Conservation (phyloP, 2,113 vertebrate genomes). For the Oenanthe oenanthe region DNA sequence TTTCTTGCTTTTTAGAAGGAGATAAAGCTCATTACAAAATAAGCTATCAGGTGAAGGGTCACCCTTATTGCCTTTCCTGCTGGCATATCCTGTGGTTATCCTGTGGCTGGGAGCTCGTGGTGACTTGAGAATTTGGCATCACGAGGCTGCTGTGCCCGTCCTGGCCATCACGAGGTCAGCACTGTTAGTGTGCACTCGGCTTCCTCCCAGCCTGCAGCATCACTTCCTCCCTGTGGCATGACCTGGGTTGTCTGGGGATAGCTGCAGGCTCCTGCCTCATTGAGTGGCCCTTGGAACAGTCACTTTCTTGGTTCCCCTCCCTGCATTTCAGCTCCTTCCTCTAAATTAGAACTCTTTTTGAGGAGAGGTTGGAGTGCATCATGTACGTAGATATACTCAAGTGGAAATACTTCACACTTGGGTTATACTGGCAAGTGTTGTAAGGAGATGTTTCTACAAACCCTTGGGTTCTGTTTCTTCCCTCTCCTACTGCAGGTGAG, state of each 20-base stretch:
- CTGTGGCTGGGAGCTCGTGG: not conserved
- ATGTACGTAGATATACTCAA: rapidly evolving
- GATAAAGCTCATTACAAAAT: not conserved
- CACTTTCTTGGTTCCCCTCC: not conserved
- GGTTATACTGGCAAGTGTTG: rapidly evolving
- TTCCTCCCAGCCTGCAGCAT: not conserved
- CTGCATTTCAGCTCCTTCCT: not conserved
- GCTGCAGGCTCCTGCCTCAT: not conserved
- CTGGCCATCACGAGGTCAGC: not conserved
- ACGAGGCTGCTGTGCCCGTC: not conserved
- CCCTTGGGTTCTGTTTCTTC: not conserved
- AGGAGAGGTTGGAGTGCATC: not conserved
- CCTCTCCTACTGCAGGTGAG: not conserved
- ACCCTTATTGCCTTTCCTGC: not conserved
- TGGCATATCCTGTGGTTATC: not conserved
- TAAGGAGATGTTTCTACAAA: not conserved
- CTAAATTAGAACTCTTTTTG: not conserved
- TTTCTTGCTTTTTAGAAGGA: not conserved
- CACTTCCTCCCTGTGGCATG: not conserved
- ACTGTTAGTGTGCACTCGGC: rapidly evolving
- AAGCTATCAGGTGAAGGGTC: not conserved
- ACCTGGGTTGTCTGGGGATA: not conserved
- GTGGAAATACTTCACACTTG: not conserved
- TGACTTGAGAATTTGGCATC: not conserved
- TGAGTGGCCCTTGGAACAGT: not conserved